These are phyloP conservation scores for Halictus quadricinctus DNA, from an alignment of 2,888 invertebrate genomes.

Conservation along the genomic window DNA sequence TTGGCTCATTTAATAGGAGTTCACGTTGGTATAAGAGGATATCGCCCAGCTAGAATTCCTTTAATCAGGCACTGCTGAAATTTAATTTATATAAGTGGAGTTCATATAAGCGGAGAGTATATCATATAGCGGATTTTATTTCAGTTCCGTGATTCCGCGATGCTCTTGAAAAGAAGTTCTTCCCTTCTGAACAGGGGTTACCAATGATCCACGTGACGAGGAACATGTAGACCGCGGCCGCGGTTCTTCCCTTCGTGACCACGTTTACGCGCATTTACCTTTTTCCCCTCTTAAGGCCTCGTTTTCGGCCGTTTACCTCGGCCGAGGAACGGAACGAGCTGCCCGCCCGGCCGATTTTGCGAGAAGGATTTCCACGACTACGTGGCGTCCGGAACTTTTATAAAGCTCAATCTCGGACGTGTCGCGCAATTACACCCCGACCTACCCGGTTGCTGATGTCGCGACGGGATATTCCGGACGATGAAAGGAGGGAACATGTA, in stretches of 20 bases:
- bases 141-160: neutral
- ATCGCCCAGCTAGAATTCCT: too few species aligned
- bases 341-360: neutral
- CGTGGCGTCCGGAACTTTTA: constrained; percentile 18
- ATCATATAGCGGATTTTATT: too few species aligned
- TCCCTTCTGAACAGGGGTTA: neutral
- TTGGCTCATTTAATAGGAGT: too few species aligned
- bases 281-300: neutral
- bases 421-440: constrained; percentile 66
- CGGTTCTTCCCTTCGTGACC: neutral
- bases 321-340: neutral
- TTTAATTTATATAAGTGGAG: neutral
- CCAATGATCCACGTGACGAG: constrained; percentile 1
- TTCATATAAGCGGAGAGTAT: too few species aligned
- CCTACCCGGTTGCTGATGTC: constrained; percentile 57
- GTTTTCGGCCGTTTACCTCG: neutral
- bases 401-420: constrained; percentile 63
- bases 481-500: constrained; percentile 72
- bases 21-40: too few species aligned
- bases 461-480: constrained; percentile 64
- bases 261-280: constrained; percentile 17
- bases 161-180: neutral
- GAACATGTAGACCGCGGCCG: neutral
- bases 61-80: too few species aligned
- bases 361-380: constrained; percentile 15